Base-by-base conservation (phyloP, 2,113 vertebrate species). In the Elanoides forficatus region DNA sequence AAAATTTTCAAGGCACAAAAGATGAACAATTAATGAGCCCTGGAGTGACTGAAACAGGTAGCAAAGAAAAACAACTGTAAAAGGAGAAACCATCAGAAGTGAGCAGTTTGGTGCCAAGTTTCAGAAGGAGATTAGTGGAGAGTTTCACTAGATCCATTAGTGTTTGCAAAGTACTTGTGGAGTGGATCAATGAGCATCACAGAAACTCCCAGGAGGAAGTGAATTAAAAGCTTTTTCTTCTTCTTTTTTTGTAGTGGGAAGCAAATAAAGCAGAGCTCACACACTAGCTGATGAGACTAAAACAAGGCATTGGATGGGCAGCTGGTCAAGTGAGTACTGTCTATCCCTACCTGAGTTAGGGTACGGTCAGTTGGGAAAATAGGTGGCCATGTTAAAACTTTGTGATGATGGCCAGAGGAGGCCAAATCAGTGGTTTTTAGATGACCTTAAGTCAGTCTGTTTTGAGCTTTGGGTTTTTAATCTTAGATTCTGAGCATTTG, bases 151-250 rank as follows among this genome's bases (percentile, higher is more conserved):
- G 92, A 81, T 97, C 85, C 94, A 96, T 96, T 97, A 97, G 90
- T 90, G 90, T 95, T 96, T 97, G 93, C 5, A 0, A 86, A 95
- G 94, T 92, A 71, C 94, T 96, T 90, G 86, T 73, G 84, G 90
- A 92, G 85, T 88, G 88, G 92, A 97, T 96, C 96, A 95, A 96
- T 97, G 94, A 92, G 95, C 92, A 88, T 91, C 95, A 88, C 86
- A 90, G 90, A 50, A 86, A 81, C 79, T 92, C 96, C 90, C 96
- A 92, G 81, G 94, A 90, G 88, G 94, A 88, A 86, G 75, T 62
- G 92, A 97, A 97, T 96, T 95, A 96, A 96, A 94, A 96, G 92
- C 85, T 73, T 88, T 65, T 76, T 7, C 9, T 56, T 45, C 36
- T 43, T 53, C 4, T 48, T 53, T 29, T 29, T 63, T 84, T 9